A percentile compares a stretch with the other conserved stretches of the same genome.
Conservation (phyloP, 2,888 invertebrate genomes). For the Pristionchus exspectatus region DNA sequence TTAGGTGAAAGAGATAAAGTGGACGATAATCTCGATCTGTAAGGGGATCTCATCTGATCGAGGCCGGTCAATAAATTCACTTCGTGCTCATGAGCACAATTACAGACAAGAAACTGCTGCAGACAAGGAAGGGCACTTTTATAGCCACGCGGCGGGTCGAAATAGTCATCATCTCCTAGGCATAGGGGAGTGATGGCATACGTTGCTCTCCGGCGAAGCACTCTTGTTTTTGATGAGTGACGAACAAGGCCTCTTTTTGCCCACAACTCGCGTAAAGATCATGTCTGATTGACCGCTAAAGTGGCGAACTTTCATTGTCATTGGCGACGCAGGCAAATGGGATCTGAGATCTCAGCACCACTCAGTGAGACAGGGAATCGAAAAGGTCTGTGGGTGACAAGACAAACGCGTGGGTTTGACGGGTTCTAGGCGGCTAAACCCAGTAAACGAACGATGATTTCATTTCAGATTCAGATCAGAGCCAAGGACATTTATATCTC, state of each 20-base stretch:
- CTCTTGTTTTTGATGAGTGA: neutral
- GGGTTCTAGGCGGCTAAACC: neutral
- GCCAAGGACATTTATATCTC: neutral
- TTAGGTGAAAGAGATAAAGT: no score
- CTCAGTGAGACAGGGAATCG: no score
- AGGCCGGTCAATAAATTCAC: no score
- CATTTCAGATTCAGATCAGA: no score
- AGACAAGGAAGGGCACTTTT: neutral
- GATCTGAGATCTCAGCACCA: no score
- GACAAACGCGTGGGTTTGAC: neutral
- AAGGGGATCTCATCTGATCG: no score
- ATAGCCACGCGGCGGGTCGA: neutral
- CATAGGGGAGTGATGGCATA: neutral
- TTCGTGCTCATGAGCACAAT: no score
- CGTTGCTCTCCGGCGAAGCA: neutral
- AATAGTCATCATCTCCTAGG: constrained; percentile 1
- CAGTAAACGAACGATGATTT: no score
- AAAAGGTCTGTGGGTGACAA: neutral
- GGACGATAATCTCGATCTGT: no score
- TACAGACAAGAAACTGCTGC: no score
- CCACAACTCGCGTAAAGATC: neutral
- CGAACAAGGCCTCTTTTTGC: neutral
- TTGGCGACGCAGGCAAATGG: neutral
- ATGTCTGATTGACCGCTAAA: no score
- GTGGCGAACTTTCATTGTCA: neutral